Percentiles rank a stretch among this genome's conserved stretches.
Evolutionary conservation across 1,140 invertebrate species (phyloP).

Genomic region (Colletes gigas): DNA sequence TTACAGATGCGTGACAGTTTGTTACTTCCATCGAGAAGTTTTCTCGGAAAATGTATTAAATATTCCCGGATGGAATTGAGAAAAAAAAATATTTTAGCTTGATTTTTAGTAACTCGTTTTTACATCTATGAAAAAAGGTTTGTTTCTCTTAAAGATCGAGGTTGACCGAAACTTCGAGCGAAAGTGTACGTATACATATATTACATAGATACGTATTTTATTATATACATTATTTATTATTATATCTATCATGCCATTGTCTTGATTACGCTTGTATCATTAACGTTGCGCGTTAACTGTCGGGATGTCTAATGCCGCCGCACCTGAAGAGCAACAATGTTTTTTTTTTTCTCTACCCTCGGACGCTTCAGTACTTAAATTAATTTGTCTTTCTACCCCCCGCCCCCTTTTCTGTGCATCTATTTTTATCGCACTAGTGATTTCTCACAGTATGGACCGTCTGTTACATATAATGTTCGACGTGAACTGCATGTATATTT

Average conservation of each 20-base stretch:
- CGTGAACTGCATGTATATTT: constrained; percentile 57
- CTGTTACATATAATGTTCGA: constrained; percentile 56
- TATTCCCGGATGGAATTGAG: no score
- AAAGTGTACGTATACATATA: constrained; percentile 1
- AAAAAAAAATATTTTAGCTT: no score
- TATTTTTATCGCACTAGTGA: constrained; percentile 50
- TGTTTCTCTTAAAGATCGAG: no score
- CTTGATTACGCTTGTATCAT: constrained; percentile 62
- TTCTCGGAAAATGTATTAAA: no score
- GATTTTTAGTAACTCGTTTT: no score
- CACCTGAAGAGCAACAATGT: constrained; percentile 25
- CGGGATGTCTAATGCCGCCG: constrained; percentile 43
- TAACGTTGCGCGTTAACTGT: constrained; percentile 62
- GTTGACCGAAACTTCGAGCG: no score
- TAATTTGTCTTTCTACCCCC: constrained; percentile 10
- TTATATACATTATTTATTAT: constrained; percentile 43
- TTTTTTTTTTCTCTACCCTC: constrained; percentile 13
- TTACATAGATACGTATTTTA: constrained; percentile 18
- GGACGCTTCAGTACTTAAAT: constrained; percentile 46
- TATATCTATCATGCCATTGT: constrained; percentile 66
- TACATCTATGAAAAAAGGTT: no score
- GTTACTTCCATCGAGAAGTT: no score
- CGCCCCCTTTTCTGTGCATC: constrained; percentile 20
- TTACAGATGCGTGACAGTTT: no score
- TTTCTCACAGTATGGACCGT: constrained; percentile 43